Conservation (phyloP, 2,888 invertebrate species). For the Thysanoteuthis rhombus region DNA sequence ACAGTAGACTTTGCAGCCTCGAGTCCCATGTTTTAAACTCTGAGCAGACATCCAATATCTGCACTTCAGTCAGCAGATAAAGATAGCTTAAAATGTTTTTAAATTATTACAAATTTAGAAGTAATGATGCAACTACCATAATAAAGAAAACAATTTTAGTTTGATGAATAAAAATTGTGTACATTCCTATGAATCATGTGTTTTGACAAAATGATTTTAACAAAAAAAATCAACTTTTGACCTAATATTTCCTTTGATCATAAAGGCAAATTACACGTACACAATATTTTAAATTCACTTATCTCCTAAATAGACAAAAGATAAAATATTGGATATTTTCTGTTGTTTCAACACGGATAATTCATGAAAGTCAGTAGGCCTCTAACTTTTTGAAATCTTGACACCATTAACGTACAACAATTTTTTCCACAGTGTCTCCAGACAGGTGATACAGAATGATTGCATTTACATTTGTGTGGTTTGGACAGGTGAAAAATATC, state of each 20-base stretch:
- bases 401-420: no score
- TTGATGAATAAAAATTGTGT: neutral
- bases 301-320: no score
- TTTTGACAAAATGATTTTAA: neutral
- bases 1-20: neutral
- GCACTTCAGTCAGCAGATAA: neutral
- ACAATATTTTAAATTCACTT: no score
- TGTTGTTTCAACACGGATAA: no score
- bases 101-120: neutral
- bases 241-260: neutral
- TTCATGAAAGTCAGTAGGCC: no score
- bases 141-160: neutral
- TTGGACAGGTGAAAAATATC: no score
- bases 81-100: neutral
- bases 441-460: no score
- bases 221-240: neutral
- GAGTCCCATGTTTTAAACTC: neutral
- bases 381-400: no score
- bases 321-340: no score
- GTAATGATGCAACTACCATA: neutral
- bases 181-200: neutral
- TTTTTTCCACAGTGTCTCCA: no score
- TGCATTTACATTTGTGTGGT: no score
- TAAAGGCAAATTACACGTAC: no score
- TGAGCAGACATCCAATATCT: neutral